Evolutionary conservation across 2,888 invertebrate genomes (phyloP).

Genomic region (Orchesella flavescens): DNA sequence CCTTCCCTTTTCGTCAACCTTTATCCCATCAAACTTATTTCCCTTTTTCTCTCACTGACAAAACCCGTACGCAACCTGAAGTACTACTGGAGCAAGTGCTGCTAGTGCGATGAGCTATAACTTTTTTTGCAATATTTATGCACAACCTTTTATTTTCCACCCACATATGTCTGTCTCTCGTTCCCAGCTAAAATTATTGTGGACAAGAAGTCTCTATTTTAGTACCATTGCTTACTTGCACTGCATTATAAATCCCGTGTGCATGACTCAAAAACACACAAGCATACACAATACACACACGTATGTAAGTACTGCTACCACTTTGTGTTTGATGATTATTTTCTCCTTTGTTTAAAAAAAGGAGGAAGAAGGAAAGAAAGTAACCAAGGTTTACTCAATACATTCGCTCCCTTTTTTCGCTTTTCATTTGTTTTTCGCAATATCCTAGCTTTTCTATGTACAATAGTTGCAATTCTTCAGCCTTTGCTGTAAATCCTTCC

Average conservation of each 20-base stretch:
- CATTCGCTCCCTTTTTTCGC: neutral
- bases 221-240: neutral
- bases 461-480: too few relatives aligned
- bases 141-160: neutral
- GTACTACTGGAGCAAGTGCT: too few relatives aligned
- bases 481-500: too few relatives aligned
- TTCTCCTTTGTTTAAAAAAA: too few relatives aligned
- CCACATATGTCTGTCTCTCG: neutral
- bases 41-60: conserved; percentile 18
- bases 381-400: neutral
- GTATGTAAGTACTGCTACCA: neutral
- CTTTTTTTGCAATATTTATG: conserved; percentile 52
- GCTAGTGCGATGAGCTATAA: neutral
- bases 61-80: conserved; percentile 1
- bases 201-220: neutral
- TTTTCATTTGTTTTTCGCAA: neutral
- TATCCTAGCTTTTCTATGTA: too few relatives aligned
- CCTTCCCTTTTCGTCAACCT: conserved; percentile 26
- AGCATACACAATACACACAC: neutral
- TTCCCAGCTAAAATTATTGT: neutral
- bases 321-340: neutral
- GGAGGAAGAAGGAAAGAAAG: too few relatives aligned
- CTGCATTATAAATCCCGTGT: neutral
- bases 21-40: conserved; percentile 9
- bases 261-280: conserved; percentile 12